Evolutionary conservation across 2,888 invertebrate genomes (phyloP).

Genomic region (Callyntrura guangdongensis): DNA sequence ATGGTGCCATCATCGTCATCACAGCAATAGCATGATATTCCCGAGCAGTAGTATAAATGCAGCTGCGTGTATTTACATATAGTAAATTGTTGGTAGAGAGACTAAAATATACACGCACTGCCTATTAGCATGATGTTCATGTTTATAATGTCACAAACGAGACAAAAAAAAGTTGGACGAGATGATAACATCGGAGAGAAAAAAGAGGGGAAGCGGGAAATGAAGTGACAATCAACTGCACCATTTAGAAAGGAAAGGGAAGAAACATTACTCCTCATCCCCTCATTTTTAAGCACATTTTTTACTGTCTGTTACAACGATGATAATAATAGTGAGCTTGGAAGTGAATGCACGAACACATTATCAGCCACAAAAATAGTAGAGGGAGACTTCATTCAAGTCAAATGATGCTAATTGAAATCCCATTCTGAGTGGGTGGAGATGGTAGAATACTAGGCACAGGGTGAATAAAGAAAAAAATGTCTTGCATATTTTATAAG

Average conservation of each 20-base stretch:
- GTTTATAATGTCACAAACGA: constrained; percentile 41
- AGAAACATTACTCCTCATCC: constrained; percentile 15
- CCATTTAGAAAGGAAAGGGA: constrained; percentile 4
- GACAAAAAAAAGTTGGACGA: constrained; percentile 32
- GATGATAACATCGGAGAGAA: constrained; percentile 37
- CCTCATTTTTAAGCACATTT: not conserved
- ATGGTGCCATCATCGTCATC: constrained; percentile 57
- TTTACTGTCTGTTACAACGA: not conserved
- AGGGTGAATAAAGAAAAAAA: constrained; percentile 29
- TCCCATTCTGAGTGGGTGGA: constrained; percentile 35
- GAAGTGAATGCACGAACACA: constrained; percentile 35
- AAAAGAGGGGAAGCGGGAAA: not conserved
- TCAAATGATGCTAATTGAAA: constrained; percentile 72
- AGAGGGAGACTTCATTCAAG: constrained; percentile 52
- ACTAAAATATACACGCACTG: constrained; percentile 37
- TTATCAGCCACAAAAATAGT: constrained; percentile 8
- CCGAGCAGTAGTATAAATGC: not conserved
- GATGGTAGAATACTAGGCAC: not conserved
- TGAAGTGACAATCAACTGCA: constrained; percentile 63
- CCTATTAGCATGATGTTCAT: constrained; percentile 60
- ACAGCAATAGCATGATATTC: not conserved
- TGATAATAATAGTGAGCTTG: constrained; percentile 35
- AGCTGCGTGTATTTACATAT: not conserved
- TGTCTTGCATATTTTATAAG: constrained; percentile 47
- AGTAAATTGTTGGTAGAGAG: not conserved